Evolutionary conservation across 2,888 invertebrate species (phyloP).

Genomic region (Sphinx pinastri): DNA sequence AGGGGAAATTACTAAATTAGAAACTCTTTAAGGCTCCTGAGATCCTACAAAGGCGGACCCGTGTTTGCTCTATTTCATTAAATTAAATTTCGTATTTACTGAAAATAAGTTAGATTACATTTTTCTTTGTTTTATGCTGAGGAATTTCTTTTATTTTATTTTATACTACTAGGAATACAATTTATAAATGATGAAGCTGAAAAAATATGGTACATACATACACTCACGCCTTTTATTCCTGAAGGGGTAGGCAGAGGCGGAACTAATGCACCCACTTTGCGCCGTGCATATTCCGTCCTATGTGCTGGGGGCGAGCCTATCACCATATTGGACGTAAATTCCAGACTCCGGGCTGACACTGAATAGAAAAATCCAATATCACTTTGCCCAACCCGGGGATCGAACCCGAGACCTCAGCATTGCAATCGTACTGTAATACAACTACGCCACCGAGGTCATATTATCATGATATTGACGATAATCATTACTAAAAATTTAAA

Average conservation of each 20-base stretch:
- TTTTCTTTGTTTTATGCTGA: background rate
- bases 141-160: too few relatives aligned
- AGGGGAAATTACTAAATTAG: constrained; percentile 7
- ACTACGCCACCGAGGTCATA: too few relatives aligned
- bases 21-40: background rate
- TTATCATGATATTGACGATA: too few relatives aligned
- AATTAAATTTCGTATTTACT: constrained; percentile 1
- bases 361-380: background rate
- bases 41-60: background rate
- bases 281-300: background rate
- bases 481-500: too few relatives aligned
- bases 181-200: too few relatives aligned
- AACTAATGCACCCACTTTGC: background rate
- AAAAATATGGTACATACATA: background rate
- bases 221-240: background rate
- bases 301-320: too few relatives aligned
- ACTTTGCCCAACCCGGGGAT: too few relatives aligned
- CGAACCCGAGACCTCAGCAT: too few relatives aligned
- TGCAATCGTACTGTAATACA: too few relatives aligned
- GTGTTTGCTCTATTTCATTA: background rate
- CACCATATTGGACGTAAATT: too few relatives aligned
- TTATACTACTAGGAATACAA: too few relatives aligned
- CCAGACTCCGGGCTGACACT: too few relatives aligned
- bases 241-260: background rate
- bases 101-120: background rate